Evolutionary conservation across 2,113 vertebrate genomes (phyloP).

Genomic region (Vidua chalybeata): DNA sequence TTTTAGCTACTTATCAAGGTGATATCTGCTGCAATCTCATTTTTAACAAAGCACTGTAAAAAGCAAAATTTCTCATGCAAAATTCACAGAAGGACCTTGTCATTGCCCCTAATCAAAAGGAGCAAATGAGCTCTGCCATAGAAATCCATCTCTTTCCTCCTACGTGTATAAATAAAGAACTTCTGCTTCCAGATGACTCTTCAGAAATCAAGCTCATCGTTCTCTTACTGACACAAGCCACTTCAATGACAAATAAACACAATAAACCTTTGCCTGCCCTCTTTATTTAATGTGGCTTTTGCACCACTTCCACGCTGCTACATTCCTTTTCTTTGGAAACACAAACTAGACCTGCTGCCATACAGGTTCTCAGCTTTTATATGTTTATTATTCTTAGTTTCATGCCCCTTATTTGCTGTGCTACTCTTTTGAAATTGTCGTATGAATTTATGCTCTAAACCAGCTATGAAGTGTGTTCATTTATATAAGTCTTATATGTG

Average conservation of each 20-base stretch:
- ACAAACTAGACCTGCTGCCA: background rate
- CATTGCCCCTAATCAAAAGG: background rate
- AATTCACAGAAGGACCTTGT: background rate
- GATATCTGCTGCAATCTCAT: background rate
- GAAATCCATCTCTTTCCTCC: background rate
- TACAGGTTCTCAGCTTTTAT: background rate
- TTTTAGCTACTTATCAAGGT: constrained; percentile 24
- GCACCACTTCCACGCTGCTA: background rate
- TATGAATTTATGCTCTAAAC: background rate
- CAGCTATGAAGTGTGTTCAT: background rate
- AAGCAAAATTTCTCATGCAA: background rate
- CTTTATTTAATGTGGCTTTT: background rate
- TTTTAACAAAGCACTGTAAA: background rate
- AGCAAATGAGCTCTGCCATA: background rate
- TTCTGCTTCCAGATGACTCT: background rate
- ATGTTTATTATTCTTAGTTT: background rate
- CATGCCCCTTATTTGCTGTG: background rate
- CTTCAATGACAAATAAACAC: background rate
- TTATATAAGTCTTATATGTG: background rate
- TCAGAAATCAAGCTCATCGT: background rate
- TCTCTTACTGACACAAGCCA: background rate
- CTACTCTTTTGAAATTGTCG: background rate
- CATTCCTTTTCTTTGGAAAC: background rate
- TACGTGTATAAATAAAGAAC: background rate
- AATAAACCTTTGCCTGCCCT: background rate